Evolutionary conservation across 2,888 invertebrate genomes (phyloP).

Genomic region (Pandemis heparana): DNA sequence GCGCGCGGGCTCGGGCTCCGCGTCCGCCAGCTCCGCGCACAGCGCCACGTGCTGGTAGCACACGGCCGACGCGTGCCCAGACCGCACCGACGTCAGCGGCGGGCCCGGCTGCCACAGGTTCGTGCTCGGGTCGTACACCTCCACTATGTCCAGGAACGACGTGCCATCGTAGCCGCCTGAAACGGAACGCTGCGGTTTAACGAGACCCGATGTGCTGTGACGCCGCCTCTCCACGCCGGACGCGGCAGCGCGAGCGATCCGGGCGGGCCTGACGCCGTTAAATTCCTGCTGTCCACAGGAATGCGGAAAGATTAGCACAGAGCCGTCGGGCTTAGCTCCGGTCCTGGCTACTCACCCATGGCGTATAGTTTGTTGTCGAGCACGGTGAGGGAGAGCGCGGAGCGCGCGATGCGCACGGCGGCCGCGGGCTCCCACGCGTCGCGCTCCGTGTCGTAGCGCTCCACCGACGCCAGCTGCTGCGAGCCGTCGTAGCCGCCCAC

Average conservation of each 20-base stretch:
- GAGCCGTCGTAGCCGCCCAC: conserved; percentile 97
- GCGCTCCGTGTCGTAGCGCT: conserved; percentile 93
- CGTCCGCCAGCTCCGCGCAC: conserved; percentile 53
- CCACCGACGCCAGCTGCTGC: conserved; percentile 93
- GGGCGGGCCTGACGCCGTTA: too few relatives aligned
- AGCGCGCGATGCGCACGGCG: conserved; percentile 92
- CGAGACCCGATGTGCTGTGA: background rate
- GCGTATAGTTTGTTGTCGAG: conserved; percentile 95
- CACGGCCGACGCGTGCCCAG: conserved; percentile 96
- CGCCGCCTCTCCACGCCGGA: too few relatives aligned
- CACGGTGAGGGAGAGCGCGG: conserved; percentile 95
- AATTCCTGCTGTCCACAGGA: too few relatives aligned
- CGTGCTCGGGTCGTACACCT: conserved; percentile 93
- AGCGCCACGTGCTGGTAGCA: conserved; percentile 91
- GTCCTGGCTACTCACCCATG: conserved; percentile 85
- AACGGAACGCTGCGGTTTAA: conserved; percentile 48
- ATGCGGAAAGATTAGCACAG: too few relatives aligned
- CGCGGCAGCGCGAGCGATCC: too few relatives aligned
- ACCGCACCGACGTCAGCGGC: conserved; percentile 93
- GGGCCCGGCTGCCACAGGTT: conserved; percentile 92
- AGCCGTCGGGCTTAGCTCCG: too few relatives aligned
- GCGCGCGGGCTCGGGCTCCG: conserved; percentile 55
- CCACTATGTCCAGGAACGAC: conserved; percentile 93
- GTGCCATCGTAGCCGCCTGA: conserved; percentile 96
- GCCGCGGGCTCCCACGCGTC: conserved; percentile 92